Percentiles rank a stretch among this genome's conserved stretches.
phyloP scores from a whole-genome alignment of 2,113 vertebrate species.

The Atlantisia rogersi region DNA sequence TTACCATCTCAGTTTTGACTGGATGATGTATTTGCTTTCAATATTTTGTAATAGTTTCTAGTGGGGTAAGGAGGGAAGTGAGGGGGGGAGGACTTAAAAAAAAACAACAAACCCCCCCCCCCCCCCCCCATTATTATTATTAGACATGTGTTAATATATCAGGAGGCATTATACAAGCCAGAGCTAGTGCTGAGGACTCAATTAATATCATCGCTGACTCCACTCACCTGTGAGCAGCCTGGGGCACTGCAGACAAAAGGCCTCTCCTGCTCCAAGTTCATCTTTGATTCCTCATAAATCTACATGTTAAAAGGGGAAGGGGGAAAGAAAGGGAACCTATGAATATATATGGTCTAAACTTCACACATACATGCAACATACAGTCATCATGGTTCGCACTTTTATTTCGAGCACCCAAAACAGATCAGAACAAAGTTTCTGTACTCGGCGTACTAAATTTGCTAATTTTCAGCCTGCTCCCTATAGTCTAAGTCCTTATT shows the following conservation, averaged over 20 bases:
- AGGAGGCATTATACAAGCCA: constrained; percentile 25
- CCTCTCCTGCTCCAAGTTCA: constrained; percentile 99
- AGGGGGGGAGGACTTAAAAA: neutral
- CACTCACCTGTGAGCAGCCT: constrained; percentile 98
- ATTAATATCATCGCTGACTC: constrained; percentile 65
- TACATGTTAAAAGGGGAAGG: constrained; percentile 72
- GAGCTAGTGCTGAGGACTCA: constrained; percentile 45
- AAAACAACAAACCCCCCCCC: neutral
- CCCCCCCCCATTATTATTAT: neutral
- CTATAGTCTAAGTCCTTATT: neutral
- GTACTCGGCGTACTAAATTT: neutral
- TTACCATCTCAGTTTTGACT: neutral
- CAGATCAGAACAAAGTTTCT: neutral
- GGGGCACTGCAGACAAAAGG: constrained; percentile 96
- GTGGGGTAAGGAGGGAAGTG: neutral
- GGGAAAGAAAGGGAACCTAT: constrained; percentile 71
- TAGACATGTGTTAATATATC: constrained; percentile 13
- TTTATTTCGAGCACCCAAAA: neutral
- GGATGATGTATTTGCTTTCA: neutral
- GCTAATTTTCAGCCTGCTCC: neutral
- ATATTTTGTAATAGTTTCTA: neutral
- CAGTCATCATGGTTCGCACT: neutral
- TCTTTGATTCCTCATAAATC: constrained; percentile 98
- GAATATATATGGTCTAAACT: constrained; percentile 61
- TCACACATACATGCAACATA: constrained; percentile 47